These are phyloP conservation scores for Andrena marginata DNA, from an alignment of 2,888 invertebrate species.

Conservation along the genomic window DNA sequence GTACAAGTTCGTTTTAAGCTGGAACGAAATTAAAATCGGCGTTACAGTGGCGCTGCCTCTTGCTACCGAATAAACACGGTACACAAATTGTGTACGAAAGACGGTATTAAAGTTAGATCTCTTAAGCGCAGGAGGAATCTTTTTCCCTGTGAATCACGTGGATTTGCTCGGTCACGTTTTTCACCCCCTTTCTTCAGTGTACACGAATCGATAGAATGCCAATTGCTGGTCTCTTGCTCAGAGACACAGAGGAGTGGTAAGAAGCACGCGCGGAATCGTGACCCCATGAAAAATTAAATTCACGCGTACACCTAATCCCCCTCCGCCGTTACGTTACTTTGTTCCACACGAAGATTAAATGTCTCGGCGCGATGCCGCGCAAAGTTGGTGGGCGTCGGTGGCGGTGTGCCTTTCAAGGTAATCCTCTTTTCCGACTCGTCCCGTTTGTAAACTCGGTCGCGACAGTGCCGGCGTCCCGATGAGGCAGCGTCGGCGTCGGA, in stretches of 20 bases:
- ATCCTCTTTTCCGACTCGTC: slow-evolving; percentile 61
- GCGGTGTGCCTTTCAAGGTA: slow-evolving; percentile 52
- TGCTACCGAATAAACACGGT: slow-evolving; percentile 13
- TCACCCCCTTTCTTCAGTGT: not conserved
- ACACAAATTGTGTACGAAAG: not conserved
- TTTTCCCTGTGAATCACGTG: not conserved
- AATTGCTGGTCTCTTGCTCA: not conserved
- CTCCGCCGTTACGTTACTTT: slow-evolving; percentile 34
- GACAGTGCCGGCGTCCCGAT: slow-evolving; percentile 30
- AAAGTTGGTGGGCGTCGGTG: slow-evolving; percentile 37
- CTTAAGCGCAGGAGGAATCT: not conserved
- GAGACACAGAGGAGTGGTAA: not conserved
- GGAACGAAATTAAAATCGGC: slow-evolving; percentile 47
- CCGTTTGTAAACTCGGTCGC: slow-evolving; percentile 60
- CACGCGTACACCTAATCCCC: slow-evolving; percentile 30
- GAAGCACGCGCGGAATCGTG: not conserved
- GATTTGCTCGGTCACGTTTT: no score
- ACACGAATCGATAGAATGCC: not conserved
- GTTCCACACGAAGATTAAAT: slow-evolving; percentile 59
- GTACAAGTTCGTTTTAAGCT: slow-evolving; percentile 39
- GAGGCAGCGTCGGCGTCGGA: slow-evolving; percentile 40
- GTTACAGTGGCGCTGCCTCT: not conserved
- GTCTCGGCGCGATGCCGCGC: slow-evolving; percentile 45
- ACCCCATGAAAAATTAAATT: slow-evolving; percentile 51
- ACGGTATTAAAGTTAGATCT: not conserved